A percentile compares a stretch with the other conserved stretches of the same genome.
phyloP scores from a whole-genome alignment of 1,140 invertebrate species.

The Drosophila rufa region DNA sequence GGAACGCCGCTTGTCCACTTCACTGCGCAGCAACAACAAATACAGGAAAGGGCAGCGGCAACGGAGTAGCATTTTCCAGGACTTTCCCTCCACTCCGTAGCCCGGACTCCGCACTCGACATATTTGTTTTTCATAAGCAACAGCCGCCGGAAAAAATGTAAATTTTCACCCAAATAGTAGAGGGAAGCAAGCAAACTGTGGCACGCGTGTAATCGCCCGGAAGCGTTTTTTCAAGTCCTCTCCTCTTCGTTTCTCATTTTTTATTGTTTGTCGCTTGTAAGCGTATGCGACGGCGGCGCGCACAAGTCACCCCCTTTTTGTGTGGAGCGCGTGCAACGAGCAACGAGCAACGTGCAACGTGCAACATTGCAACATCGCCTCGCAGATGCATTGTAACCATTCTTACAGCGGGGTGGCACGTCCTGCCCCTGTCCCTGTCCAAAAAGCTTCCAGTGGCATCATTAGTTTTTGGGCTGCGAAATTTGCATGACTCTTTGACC shows the following conservation, averaged over 20 bases:
- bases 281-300: neutral
- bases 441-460: conserved; percentile 37
- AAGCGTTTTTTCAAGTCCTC: conserved; percentile 38
- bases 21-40: conserved; percentile 71
- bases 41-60: neutral
- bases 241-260: conserved; percentile 8
- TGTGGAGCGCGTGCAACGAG: conserved; percentile 9
- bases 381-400: conserved; percentile 32
- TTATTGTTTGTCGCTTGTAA: conserved; percentile 43
- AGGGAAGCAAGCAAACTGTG: conserved; percentile 16
- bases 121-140: conserved; percentile 76
- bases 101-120: conserved; percentile 38
- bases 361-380: conserved; percentile 41
- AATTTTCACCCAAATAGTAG: conserved; percentile 77
- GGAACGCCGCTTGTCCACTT: conserved; percentile 69
- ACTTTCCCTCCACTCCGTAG: conserved; percentile 18
- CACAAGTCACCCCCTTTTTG: conserved; percentile 42
- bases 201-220: conserved; percentile 81
- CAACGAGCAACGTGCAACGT: conserved; percentile 11
- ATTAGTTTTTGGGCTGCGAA: conserved; percentile 34
- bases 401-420: conserved; percentile 11
- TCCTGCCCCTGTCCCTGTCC: neutral
- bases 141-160: conserved; percentile 69
- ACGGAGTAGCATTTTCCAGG: conserved; percentile 21
- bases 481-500: conserved; percentile 63